phyloP scores from a whole-genome alignment of 2,888 invertebrate genomes.

The Alviniconcha strummeri region DNA sequence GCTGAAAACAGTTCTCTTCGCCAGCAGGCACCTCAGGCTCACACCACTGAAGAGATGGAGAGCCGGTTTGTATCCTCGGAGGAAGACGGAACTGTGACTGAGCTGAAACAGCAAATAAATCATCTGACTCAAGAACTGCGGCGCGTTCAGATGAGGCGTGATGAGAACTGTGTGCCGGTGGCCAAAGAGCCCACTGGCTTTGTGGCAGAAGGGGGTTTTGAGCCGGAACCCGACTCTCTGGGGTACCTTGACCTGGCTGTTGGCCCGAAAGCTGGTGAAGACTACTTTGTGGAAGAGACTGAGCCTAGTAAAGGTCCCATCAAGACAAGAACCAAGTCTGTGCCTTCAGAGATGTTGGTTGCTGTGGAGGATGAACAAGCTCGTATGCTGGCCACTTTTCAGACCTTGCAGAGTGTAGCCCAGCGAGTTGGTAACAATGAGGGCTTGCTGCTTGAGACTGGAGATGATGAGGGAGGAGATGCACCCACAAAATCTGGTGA shows the following conservation, averaged over 20 bases:
- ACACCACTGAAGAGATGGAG: neutral
- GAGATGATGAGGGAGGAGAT: too few relatives aligned
- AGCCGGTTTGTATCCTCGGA: constrained; percentile 12
- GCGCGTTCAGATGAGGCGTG: neutral
- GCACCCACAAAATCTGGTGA: too few relatives aligned
- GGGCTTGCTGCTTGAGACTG: too few relatives aligned
- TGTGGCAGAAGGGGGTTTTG: constrained; percentile 26
- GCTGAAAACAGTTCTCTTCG: neutral
- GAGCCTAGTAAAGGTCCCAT: constrained; percentile 2
- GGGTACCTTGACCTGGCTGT: constrained; percentile 26
- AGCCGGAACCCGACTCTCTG: constrained; percentile 31
- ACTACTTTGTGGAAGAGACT: constrained; percentile 31
- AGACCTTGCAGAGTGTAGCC: neutral
- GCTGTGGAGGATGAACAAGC: neutral
- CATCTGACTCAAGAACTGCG: constrained; percentile 21
- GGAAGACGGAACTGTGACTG: neutral
- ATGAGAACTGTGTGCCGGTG: neutral
- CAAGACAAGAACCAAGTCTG: constrained; percentile 22
- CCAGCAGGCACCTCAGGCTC: neutral
- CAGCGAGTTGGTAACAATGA: too few relatives aligned
- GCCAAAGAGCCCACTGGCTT: neutral
- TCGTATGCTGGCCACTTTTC: neutral
- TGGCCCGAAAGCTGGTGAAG: neutral
- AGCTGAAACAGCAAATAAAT: constrained; percentile 11
- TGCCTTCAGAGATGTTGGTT: constrained; percentile 15